Conservation (phyloP, 2,797 vertebrate genomes). For the Chaunax sp. region DNA sequence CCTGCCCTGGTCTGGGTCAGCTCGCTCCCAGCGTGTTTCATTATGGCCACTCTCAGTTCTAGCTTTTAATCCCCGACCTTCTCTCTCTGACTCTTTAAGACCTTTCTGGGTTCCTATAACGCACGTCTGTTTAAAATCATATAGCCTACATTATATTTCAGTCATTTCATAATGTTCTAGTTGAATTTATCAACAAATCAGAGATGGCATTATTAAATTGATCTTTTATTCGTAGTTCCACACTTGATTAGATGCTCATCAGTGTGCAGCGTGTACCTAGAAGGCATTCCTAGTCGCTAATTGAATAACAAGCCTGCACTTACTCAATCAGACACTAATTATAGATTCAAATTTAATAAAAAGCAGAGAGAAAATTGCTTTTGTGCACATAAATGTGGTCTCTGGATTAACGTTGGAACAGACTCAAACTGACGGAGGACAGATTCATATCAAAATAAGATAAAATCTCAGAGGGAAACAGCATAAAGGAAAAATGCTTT, state of each 20-base stretch:
- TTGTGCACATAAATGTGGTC: constrained; percentile 12
- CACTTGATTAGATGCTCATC: not conserved
- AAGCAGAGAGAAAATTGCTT: constrained; percentile 29
- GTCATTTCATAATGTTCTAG: too few relatives aligned
- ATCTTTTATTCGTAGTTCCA: not conserved
- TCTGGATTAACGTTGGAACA: not conserved
- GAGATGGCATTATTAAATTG: not conserved
- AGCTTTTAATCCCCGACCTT: too few relatives aligned
- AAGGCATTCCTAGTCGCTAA: not conserved
- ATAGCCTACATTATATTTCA: too few relatives aligned
- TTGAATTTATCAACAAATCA: not conserved
- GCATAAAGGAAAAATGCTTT: not conserved
- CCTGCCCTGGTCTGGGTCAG: not conserved
- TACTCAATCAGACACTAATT: constrained; percentile 34
- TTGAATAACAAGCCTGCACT: constrained; percentile 35
- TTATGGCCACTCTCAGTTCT: too few relatives aligned
- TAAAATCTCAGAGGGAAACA: not conserved
- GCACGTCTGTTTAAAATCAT: too few relatives aligned
- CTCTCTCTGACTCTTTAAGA: not conserved
- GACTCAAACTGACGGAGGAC: constrained; percentile 5
- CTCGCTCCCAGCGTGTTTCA: not conserved
- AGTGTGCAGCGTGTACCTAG: not conserved
- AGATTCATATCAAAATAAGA: too few relatives aligned
- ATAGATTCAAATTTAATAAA: constrained; percentile 33
- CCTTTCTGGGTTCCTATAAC: not conserved